Evolutionary conservation across 2,113 vertebrate genomes (phyloP), one percentile per base, ranked within the genome.

Genomic region (Seriola aureovittata): DNA sequence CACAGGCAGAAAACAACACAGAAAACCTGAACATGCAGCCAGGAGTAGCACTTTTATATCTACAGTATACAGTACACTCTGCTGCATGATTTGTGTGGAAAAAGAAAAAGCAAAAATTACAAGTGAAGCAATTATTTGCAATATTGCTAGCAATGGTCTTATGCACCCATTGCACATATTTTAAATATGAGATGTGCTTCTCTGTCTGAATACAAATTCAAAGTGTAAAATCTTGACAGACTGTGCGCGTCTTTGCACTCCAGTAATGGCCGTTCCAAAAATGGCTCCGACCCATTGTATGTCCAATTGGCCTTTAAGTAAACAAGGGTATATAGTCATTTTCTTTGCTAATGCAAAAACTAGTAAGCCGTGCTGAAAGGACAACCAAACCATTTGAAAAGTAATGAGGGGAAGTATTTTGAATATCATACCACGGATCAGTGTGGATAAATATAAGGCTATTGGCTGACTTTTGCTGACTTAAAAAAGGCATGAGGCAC

Each of bases 1-100:
- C 88, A 88, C 75, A 86, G 92, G 90, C 91, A 87, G 81, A 91
- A 92, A 94, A 90, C 85, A 92, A 85, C 89, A 87, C 79, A 64
- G 59, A 80, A 54, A 87, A 80, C 89, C 85, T 62, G 68, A 80
- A 78, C 76, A 71, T 69, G 66, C 69, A 83, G 65, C 72, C 50
- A 59, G 19, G 54, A 81, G 71, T 29, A 67, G 57, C 25, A 59
- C 72, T 68, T 63, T 74, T 71, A 19, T 71, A 59, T 46, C 38
- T 34, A 72, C 74, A 74, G 48, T 12, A 38, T 52, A 34, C 25
- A 48, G 57, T 73, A 71, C 34, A 38, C 57, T 52, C 21, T 25
- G 29, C 70, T 69, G 75, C 52, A 54, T 64, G 60, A 68, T 10
- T 75, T 78, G 60, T 60, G 57, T 36, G 19, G 32, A 19, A 44